Base-by-base conservation (phyloP, 2,797 vertebrate species). In the Zalophus californianus region DNA sequence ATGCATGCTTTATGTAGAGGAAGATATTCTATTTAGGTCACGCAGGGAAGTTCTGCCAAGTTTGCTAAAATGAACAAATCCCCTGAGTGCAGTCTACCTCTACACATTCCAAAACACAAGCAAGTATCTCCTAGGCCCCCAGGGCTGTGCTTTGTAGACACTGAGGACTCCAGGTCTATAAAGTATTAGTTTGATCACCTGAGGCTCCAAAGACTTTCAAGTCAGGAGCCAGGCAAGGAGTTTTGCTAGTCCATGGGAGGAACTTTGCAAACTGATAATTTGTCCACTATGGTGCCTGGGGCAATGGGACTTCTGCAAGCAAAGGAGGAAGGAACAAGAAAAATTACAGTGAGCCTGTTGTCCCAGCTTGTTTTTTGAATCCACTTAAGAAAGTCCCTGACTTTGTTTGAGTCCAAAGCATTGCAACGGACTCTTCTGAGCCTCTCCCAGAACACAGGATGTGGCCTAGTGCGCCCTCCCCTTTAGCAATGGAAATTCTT, bases 21-120 rank as follows among this genome's bases (percentile, higher is more conserved):
- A 99, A 99, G 98, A 98, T 98, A 99, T 98, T 99, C 98, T 99
- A 99, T 99, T 99, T 99, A 99, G 99, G 98, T 99, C 98, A 99
- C 23, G 68, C 98, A 98, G 98, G 95, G 98, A 98, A 98, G 98
- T 99, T 99, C 98, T 98, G 98, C 99, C 98, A 98, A 98, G 98
- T 98, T 99, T 99, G 98, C 99, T 98, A 98, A 99, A 99, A 99
- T 94, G 98, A 98, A 98, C 98, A 98, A 98, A 99, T 98, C 98
- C 98, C 98, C 68, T 2, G 98, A 96, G 98, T 98, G 86, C 98
- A 95, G 98, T 98, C 98, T 98, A 98, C 97, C 97, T 98, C 97
- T 97, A 97, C 97, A 98, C 96, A 97, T 98, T 99, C 98, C 70
- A 78, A 98, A 98, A 98, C 97, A 98, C 98, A 98, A 97, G 98